A percentile compares a stretch with the other conserved stretches of the same genome.
These are phyloP conservation scores for Labeo rohita DNA, from an alignment of 2,113 vertebrate species.

Conservation along the genomic window DNA sequence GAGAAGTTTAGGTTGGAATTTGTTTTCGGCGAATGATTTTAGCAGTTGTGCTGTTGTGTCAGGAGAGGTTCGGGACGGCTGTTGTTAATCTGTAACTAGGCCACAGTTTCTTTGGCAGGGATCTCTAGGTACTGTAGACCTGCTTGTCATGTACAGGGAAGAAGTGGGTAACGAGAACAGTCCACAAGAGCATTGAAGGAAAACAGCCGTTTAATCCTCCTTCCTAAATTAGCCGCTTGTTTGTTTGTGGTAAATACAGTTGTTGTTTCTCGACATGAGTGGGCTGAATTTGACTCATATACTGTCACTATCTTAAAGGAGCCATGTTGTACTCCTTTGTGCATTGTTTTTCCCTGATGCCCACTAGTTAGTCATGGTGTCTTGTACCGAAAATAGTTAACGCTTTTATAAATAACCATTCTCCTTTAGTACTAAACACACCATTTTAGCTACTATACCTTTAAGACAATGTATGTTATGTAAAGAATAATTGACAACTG, in stretches of 20 bases:
- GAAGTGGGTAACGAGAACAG: constrained; percentile 51
- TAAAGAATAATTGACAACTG: too few species aligned
- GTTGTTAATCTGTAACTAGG: constrained; percentile 54
- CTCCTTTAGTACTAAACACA: neutral
- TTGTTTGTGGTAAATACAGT: neutral
- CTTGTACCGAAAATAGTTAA: neutral
- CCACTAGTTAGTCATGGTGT: neutral
- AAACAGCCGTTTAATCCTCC: constrained; percentile 26
- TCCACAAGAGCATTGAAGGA: constrained; percentile 25
- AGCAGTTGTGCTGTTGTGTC: constrained; percentile 7
- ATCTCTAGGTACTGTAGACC: constrained; percentile 25
- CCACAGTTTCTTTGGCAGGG: constrained; percentile 38
- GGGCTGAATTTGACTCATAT: neutral
- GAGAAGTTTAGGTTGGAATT: neutral
- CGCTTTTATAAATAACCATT: neutral
- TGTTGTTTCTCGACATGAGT: neutral
- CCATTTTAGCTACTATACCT: too few species aligned
- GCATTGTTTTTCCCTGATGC: neutral
- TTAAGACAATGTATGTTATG: too few species aligned
- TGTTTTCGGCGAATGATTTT: constrained; percentile 3
- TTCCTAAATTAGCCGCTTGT: neutral
- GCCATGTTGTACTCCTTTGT: neutral
- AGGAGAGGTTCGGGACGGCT: constrained; percentile 8
- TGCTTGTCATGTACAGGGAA: constrained; percentile 31
- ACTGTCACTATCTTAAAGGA: neutral